Base-by-base conservation (phyloP, 1,140 invertebrate genomes). In the Drosophila burlai region DNA sequence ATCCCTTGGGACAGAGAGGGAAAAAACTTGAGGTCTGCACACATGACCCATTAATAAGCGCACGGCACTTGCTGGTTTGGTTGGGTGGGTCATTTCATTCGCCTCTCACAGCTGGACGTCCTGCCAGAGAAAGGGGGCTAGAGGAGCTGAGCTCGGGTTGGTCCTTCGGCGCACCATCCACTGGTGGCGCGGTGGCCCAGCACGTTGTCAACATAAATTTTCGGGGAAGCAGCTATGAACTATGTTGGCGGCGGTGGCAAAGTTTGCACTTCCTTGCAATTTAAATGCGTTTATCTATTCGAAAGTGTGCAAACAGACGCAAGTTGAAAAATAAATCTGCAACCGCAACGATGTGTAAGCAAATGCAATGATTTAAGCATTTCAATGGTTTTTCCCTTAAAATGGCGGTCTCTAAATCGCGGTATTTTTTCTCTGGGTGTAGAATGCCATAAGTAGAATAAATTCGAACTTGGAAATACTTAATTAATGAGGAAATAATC, bases 151-250 rank as follows among this genome's bases (percentile, higher is more conserved):
- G 47, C 16, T 21, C 1, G n/a, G 60, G 4, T 10, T 6, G 46
- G 45, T 42, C 40, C 31, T 64, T 21, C 31, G 58, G 71, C 29
- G n/a, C n/a, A n/a, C n/a, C 5, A 3, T 36, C 13, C 42, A 62
- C 50, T 78, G 79, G 80, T 62, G 31, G 49, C 61, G 26, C 21
- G 26, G 26, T 59, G 80, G 75, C 75, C 78, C 83, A 81, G 83
- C 80, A 86, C 83, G 80, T 83, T 86, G 83, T 86, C 83, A 76
- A 87, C 83, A 86, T 86, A 86, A 87, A 86, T 86, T 86, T 87
- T 68, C 40, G 72, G 24, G 31, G 31, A 38, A 55, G 49, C 76
- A 84, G 58, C 47, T 57, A 49, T 75, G 52, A 57, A 40, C 71
- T 64, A 55, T 55, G 61, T 47, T 71, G 67, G 59, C 65, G 47